These are phyloP conservation scores for Pongo abelii DNA, from an alignment of 2,113 vertebrate species.

Conservation along the genomic window DNA sequence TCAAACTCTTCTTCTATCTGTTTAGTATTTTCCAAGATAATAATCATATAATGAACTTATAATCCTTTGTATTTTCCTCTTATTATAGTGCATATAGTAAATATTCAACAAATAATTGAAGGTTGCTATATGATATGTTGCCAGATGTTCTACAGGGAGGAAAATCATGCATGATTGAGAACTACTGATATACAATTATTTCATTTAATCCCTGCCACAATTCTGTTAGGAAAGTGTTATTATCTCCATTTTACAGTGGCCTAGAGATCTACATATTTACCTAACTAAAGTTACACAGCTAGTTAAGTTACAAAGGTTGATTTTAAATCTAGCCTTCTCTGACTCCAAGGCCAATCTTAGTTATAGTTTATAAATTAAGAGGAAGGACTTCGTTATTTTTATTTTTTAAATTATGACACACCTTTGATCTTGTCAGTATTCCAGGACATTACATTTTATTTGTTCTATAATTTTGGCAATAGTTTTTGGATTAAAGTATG, in stretches of 20 bases:
- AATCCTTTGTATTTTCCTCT: background rate
- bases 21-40: background rate
- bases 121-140: background rate
- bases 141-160: background rate
- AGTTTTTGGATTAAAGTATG: background rate
- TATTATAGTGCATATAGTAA: background rate
- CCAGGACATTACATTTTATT: background rate
- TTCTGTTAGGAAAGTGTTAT: background rate
- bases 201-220: background rate
- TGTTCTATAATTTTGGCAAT: background rate
- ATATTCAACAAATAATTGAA: background rate
- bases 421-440: background rate
- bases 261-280: background rate
- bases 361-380: constrained; percentile 2
- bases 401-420: background rate
- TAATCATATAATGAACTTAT: background rate
- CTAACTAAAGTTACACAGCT: background rate
- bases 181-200: background rate
- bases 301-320: background rate
- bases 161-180: background rate
- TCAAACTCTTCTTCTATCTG: background rate
- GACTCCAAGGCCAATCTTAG: background rate
- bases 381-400: background rate
- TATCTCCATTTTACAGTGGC: background rate
- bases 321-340: background rate